Evolutionary conservation across 2,888 invertebrate genomes (phyloP), one percentile per base, ranked within the genome.

Genomic region (Drosophila melanosoma): DNA sequence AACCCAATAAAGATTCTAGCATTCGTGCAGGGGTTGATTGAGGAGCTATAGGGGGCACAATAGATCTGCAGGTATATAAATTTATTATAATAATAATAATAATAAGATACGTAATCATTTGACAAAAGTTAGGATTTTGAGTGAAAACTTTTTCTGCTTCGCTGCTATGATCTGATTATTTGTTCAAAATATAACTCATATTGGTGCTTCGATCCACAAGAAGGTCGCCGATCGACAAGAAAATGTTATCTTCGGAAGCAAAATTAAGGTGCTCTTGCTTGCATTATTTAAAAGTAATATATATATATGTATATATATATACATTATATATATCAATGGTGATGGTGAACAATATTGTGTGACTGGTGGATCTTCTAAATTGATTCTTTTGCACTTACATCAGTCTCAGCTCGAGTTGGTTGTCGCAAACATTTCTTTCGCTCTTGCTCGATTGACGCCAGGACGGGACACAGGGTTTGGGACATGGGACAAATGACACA

Each of bases 381-480:
- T 48, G 17, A 26, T 17, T 0, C 17, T 17, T 12, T 23, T 2
- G 20, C 48, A 51, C 11, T 51, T 36, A 17, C 60, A 29, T 38
- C 60, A 60, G 32, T 20, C 3, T 35, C 7, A 23, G 26, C 45
- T 15, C 15, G 3, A 36, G 15, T 49, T 29, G 49, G 26, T 10
- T 49, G 49, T 74, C 72, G 54, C 71, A 67, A 71, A 80, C 65
- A 77, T 74, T 74, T 70, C 49, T 69, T 74, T 72, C 76, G 84
- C 76, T 76, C 66, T 75, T 78, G 52, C 35, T 36, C 23, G 32
- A 26, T 20, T 36, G 42, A 40, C 38, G 73, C 23, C 65, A 45
- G 23, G 45, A 70, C 71, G 65, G 68, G 71, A 60, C 69, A 62
- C 35, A n/a, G 38, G 23, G 23, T 38, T 38, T 32, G 49, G 62